These are phyloP conservation scores for Bolborhynchus lineola DNA, from an alignment of 2,113 vertebrate species.

Conservation along the genomic window DNA sequence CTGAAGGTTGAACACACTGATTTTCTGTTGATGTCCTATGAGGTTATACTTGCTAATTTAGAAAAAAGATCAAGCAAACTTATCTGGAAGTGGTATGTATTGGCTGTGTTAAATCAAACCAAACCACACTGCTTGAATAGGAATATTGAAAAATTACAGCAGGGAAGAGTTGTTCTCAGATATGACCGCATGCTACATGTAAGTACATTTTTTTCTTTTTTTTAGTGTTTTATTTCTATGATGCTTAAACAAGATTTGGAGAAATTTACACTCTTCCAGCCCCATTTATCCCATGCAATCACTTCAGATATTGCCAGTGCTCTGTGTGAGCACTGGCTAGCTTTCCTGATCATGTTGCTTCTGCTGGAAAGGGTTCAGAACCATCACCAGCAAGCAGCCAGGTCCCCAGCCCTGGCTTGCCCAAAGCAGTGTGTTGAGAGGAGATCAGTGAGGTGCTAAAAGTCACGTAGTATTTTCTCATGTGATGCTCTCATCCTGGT, in stretches of 20 bases:
- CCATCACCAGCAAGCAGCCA: rapidly evolving
- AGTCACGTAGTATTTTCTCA: not conserved
- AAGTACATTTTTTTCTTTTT: rapidly evolving
- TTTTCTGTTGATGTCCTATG: not conserved
- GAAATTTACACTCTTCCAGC: rapidly evolving
- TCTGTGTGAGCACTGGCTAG: not conserved
- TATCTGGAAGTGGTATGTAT: not conserved
- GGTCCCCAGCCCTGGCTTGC: not conserved
- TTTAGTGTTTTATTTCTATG: not conserved
- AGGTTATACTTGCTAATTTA: not conserved
- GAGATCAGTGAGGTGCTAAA: not conserved
- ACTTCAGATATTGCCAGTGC: not conserved
- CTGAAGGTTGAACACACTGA: not conserved
- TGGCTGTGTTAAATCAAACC: not conserved
- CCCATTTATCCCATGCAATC: not conserved
- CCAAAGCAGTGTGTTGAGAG: not conserved
- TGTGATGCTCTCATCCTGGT: not conserved
- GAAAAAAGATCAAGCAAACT: not conserved
- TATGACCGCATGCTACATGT: not conserved
- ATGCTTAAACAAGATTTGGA: not conserved
- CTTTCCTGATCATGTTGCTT: not conserved
- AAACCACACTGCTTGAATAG: not conserved
- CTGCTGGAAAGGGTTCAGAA: not conserved
- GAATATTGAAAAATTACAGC: not conserved
- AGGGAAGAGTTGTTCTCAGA: not conserved